Percentiles rank a stretch among this genome's conserved stretches.
phyloP scores from a whole-genome alignment of 2,797 vertebrate genomes.

The Chlorospingus semifuscus region DNA sequence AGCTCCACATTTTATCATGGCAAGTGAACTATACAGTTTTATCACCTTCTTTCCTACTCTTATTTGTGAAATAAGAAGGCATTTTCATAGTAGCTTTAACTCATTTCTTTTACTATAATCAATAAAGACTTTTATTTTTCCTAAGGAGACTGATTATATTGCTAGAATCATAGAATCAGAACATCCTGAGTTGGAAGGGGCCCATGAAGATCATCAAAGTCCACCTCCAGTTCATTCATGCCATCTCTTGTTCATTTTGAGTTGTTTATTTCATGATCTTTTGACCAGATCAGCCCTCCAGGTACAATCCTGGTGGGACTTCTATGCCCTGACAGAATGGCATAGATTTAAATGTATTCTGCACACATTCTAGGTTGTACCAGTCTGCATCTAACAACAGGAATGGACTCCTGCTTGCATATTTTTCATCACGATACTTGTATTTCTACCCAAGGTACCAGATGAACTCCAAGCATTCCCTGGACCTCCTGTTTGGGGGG shows the following conservation, averaged over 20 bases:
- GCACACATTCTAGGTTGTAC: neutral
- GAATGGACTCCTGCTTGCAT: neutral
- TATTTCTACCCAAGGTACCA: neutral
- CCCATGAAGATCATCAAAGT: neutral
- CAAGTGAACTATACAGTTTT: constrained; percentile 19
- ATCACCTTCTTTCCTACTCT: constrained; percentile 16
- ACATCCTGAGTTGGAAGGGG: neutral
- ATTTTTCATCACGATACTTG: neutral
- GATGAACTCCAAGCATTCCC: neutral
- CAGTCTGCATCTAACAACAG: neutral
- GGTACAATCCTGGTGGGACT: constrained; percentile 20
- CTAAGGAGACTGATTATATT: constrained; percentile 42
- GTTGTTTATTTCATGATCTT: constrained; percentile 46
- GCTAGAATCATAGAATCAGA: neutral
- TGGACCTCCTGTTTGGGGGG: neutral
- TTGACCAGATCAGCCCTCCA: constrained; percentile 42
- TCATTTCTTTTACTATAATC: constrained; percentile 32
- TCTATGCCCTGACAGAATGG: neutral
- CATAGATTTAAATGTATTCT: neutral
- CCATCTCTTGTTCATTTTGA: constrained; percentile 42
- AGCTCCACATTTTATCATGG: neutral
- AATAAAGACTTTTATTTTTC: constrained; percentile 34
- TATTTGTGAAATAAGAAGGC: constrained; percentile 42
- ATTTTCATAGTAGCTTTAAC: constrained; percentile 36
- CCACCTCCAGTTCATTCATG: neutral